Evolutionary conservation across 2,797 vertebrate genomes (phyloP).

Genomic region (Fringilla coelebs): DNA sequence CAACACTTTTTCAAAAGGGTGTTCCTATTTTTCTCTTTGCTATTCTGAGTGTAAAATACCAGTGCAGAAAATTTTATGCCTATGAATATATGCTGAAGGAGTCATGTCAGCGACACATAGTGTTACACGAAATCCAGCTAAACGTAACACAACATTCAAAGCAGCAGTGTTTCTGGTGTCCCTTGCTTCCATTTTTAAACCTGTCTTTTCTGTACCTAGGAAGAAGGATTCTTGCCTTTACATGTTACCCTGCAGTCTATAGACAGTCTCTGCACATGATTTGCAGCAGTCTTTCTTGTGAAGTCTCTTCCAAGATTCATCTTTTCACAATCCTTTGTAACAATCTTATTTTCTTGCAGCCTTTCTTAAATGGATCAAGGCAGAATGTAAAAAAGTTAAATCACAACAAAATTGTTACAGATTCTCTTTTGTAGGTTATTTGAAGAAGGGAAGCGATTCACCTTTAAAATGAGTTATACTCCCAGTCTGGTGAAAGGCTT

Average conservation of each 20-base stretch:
- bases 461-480: neutral
- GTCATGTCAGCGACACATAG: slow-evolving; percentile 11
- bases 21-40: slow-evolving; percentile 5
- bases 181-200: slow-evolving; percentile 24
- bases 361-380: slow-evolving; percentile 17
- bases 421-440: neutral
- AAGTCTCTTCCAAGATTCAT: slow-evolving; percentile 5
- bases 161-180: neutral
- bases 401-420: neutral
- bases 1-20: neutral
- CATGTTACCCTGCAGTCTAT: neutral
- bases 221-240: slow-evolving; percentile 21
- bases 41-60: neutral
- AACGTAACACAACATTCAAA: slow-evolving; percentile 28
- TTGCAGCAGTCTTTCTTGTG: slow-evolving; percentile 1
- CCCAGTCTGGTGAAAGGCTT: neutral
- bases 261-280: neutral
- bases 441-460: neutral
- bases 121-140: neutral
- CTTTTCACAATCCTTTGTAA: slow-evolving; percentile 4
- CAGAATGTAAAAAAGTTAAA: neutral
- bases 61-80: neutral
- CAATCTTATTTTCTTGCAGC: neutral
- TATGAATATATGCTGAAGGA: neutral
- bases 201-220: neutral